Percentiles rank a stretch among this genome's conserved stretches.
These are phyloP conservation scores for Drosophila phalerata DNA, from an alignment of 2,888 invertebrate genomes.

Conservation along the genomic window DNA sequence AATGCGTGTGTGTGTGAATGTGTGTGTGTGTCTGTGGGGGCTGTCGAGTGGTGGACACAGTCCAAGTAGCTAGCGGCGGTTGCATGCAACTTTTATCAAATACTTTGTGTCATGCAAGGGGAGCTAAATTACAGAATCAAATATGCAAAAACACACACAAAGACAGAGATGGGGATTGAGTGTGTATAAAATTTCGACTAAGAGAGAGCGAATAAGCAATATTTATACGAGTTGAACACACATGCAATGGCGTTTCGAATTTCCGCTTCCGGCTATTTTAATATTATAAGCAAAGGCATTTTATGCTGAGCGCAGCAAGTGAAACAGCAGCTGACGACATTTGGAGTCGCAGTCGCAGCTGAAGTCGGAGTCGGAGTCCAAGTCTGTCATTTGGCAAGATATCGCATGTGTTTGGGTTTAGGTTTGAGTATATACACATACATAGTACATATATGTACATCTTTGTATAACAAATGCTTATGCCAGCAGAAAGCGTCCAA, in stretches of 20 bases:
- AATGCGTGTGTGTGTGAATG: slow-evolving; percentile 3
- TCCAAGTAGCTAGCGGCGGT: slow-evolving; percentile 52
- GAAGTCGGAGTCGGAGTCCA: slow-evolving; percentile 14
- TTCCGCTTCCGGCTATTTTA: slow-evolving; percentile 81
- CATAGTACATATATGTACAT: slow-evolving; percentile 2
- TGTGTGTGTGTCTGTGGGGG: slow-evolving; percentile 7
- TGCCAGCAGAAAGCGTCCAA: slow-evolving; percentile 57
- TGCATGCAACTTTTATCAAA: slow-evolving; percentile 76
- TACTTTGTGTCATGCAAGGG: slow-evolving; percentile 72
- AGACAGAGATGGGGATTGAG: neutral
- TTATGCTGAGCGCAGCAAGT: slow-evolving; percentile 71
- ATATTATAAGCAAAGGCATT: slow-evolving; percentile 79
- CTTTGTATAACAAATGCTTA: slow-evolving; percentile 55
- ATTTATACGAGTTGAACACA: slow-evolving; percentile 36
- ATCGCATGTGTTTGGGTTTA: slow-evolving; percentile 33
- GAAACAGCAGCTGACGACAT: slow-evolving; percentile 57
- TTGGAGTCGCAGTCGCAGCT: slow-evolving; percentile 4
- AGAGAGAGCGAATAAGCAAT: neutral
- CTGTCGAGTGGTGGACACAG: slow-evolving; percentile 42
- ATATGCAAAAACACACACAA: slow-evolving; percentile 56
- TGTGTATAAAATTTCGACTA: too few relatives aligned
- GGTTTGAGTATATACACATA: slow-evolving; percentile 2
- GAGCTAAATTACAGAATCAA: slow-evolving; percentile 50
- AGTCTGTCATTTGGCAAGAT: slow-evolving; percentile 51
- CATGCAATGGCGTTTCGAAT: slow-evolving; percentile 76